Evolutionary conservation across 1,140 invertebrate species (phyloP).

Genomic region (Bombus impatiens): DNA sequence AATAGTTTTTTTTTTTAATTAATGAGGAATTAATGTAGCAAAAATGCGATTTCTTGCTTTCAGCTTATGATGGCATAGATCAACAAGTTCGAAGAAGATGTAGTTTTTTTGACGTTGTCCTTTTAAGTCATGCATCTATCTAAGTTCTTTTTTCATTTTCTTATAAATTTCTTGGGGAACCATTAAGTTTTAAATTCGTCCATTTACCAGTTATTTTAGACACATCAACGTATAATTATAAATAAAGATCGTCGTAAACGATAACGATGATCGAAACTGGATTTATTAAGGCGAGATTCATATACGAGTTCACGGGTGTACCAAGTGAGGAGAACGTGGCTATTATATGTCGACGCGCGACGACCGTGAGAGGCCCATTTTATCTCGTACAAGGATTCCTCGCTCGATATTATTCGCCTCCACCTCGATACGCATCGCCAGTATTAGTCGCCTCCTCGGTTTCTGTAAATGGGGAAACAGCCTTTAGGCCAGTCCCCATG

Average conservation of each 20-base stretch:
- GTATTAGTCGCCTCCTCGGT: constrained; percentile 40
- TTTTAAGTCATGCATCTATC: background rate
- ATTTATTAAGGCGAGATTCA: constrained; percentile 21
- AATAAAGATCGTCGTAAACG: background rate
- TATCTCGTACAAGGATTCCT: constrained; percentile 61
- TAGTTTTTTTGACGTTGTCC: background rate
- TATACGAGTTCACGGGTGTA: constrained; percentile 45
- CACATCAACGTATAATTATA: background rate
- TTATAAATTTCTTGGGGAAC: background rate
- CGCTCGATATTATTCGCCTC: constrained; percentile 58
- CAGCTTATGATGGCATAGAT: too few relatives aligned
- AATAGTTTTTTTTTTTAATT: too few relatives aligned
- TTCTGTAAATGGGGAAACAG: constrained; percentile 43
- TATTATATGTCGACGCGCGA: constrained; percentile 55
- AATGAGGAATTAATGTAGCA: too few relatives aligned
- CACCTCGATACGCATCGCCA: constrained; percentile 45
- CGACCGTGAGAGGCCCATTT: constrained; percentile 62
- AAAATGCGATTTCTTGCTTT: too few relatives aligned
- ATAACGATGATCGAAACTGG: constrained; percentile 7
- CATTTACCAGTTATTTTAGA: background rate
- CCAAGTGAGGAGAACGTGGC: constrained; percentile 60
- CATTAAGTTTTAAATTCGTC: too few relatives aligned
- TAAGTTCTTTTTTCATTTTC: background rate
- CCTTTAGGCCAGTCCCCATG: constrained; percentile 13
- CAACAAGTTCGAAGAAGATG: background rate